phyloP scores from a whole-genome alignment of 1,140 invertebrate genomes.

The Temnothorax curvispinosus region DNA sequence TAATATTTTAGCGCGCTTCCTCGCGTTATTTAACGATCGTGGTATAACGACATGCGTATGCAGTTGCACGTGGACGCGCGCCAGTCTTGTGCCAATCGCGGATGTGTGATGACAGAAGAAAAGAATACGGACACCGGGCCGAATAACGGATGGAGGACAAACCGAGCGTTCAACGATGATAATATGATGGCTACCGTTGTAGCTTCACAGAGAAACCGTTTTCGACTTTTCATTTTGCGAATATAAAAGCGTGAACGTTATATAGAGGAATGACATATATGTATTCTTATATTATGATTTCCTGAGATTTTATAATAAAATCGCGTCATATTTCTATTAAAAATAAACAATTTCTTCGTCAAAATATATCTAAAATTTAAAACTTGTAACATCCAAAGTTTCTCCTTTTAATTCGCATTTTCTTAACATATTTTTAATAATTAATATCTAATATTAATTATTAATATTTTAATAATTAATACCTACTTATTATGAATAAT shows the following conservation, averaged over 20 bases:
- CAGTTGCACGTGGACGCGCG: not conserved
- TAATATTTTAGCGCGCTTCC: constrained; percentile 46
- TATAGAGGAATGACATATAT: not conserved
- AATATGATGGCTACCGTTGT: constrained; percentile 1
- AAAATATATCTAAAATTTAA: not conserved
- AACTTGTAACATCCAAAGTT: not conserved
- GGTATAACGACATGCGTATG: not conserved
- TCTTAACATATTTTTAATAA: not conserved
- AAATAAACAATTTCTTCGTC: not conserved
- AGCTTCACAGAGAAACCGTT: not conserved
- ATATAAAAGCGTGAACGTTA: not conserved
- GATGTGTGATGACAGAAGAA: not conserved
- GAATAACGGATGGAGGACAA: constrained; percentile 49
- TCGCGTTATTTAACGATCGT: constrained; percentile 48
- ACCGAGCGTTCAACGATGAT: constrained; percentile 46
- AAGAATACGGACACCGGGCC: not conserved
- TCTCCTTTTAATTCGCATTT: not conserved
- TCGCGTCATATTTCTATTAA: not conserved
- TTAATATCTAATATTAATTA: not conserved
- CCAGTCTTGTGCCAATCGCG: not conserved
- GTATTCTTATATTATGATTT: not conserved
- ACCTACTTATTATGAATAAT: not conserved
- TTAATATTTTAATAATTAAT: not conserved
- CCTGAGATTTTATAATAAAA: not conserved
- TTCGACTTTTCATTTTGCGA: not conserved